Conservation (phyloP, 2,113 vertebrate species). For the Oryzias celebensis region DNA sequence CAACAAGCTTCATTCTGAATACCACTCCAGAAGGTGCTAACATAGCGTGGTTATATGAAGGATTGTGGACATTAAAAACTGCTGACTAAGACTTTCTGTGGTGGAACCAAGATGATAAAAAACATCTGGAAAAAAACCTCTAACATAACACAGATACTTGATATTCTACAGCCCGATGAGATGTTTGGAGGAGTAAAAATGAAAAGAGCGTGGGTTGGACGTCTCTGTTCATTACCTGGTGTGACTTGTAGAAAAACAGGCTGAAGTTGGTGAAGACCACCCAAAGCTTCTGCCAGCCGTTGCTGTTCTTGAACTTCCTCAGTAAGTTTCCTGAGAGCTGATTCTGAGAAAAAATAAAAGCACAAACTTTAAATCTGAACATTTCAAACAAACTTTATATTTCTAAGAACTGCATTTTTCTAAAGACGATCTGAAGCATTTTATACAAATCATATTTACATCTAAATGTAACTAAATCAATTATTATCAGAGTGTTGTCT, state of each 20-base stretch:
- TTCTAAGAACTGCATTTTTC: background rate
- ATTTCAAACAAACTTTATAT: background rate
- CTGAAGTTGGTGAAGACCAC: slow-evolving; percentile 99
- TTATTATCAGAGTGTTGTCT: background rate
- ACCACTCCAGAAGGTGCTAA: too few relatives aligned
- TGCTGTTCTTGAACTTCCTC: slow-evolving; percentile 99
- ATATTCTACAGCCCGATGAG: slow-evolving; percentile 52
- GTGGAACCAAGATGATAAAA: background rate
- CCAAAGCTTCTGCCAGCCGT: slow-evolving; percentile 99
- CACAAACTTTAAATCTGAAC: slow-evolving; percentile 4
- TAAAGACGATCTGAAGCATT: too few relatives aligned
- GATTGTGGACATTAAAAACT: too few relatives aligned
- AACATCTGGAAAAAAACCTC: slow-evolving; percentile 19
- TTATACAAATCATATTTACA: too few relatives aligned
- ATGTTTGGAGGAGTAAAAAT: slow-evolving; percentile 34
- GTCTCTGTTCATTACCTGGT: slow-evolving; percentile 82
- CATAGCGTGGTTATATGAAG: too few relatives aligned
- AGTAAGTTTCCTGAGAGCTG: slow-evolving; percentile 95
- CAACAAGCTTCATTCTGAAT: too few relatives aligned
- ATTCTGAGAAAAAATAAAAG: slow-evolving; percentile 79
- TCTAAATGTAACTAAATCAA: background rate
- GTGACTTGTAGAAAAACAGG: slow-evolving; percentile 98
- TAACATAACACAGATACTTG: slow-evolving; percentile 17
- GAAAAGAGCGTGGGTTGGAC: slow-evolving; percentile 1
- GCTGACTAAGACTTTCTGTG: background rate